Percentiles rank a stretch among this genome's conserved stretches.
Evolutionary conservation across 2,888 invertebrate species (phyloP).

Genomic region (Mamestra brassicae): DNA sequence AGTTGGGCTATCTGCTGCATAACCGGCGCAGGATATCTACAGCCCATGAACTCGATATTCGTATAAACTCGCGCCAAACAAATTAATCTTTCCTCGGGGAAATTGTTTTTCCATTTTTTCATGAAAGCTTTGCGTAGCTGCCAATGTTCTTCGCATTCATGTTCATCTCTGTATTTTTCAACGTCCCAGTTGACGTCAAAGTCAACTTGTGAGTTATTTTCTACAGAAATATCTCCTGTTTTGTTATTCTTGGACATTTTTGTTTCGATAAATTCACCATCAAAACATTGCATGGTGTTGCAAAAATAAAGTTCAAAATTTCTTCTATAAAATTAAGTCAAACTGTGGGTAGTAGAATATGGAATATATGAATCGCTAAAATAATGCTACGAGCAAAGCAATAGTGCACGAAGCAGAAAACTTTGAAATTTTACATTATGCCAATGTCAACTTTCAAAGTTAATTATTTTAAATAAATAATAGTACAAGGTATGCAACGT

Average conservation of each 20-base stretch:
- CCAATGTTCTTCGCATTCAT: slow-evolving; percentile 98
- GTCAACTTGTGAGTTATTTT: slow-evolving; percentile 71
- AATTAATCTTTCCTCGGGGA: slow-evolving; percentile 90
- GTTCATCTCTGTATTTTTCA: slow-evolving; percentile 93
- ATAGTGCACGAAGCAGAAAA: neutral
- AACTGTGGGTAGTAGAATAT: neutral
- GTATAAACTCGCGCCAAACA: slow-evolving; percentile 92
- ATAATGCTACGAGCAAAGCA: neutral
- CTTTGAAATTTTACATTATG: too few species aligned
- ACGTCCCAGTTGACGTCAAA: slow-evolving; percentile 92
- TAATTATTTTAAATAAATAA: too few species aligned
- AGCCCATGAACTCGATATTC: slow-evolving; percentile 92
- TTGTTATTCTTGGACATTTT: slow-evolving; percentile 37
- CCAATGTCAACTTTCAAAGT: too few species aligned
- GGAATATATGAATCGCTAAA: neutral
- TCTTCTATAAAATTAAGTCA: neutral
- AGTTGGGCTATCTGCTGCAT: slow-evolving; percentile 90
- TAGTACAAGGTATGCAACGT: too few species aligned
- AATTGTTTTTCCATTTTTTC: slow-evolving; percentile 93
- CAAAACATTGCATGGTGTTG: neutral
- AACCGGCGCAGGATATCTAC: slow-evolving; percentile 90
- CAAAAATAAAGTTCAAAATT: neutral
- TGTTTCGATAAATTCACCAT: neutral
- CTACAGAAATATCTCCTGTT: neutral
- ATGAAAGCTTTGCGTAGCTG: slow-evolving; percentile 95